These are phyloP conservation scores for Pyxicephalus adspersus DNA, from an alignment of 2,113 vertebrate genomes.

Conservation along the genomic window DNA sequence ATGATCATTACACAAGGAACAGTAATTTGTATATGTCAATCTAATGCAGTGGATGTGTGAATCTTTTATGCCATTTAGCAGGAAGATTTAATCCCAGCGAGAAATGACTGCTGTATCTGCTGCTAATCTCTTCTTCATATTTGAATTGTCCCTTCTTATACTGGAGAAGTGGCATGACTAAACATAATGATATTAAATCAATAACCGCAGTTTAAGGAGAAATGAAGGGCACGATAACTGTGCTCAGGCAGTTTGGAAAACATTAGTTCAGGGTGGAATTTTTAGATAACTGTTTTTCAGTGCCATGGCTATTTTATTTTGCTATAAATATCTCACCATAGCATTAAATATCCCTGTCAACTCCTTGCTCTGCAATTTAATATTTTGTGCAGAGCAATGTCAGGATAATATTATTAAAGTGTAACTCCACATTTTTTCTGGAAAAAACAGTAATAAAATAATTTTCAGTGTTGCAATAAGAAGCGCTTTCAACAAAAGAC, in stretches of 20 bases:
- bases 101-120: conserved; percentile 35
- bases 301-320: background rate
- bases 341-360: background rate
- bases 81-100: conserved; percentile 43
- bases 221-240: conserved; percentile 26
- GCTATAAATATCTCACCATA: conserved; percentile 1
- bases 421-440: no score
- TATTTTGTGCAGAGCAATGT: background rate
- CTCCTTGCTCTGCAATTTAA: conserved; percentile 1
- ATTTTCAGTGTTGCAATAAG: no score
- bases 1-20: conserved; percentile 48
- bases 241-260: conserved; percentile 7
- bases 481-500: no score
- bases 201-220: conserved; percentile 31
- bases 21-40: conserved; percentile 52
- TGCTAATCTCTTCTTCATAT: conserved; percentile 44
- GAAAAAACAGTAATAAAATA: no score
- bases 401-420: conserved; percentile 35
- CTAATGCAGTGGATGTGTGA: conserved; percentile 44
- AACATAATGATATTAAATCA: conserved; percentile 47
- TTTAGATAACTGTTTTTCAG: conserved; percentile 5
- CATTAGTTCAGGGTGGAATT: conserved; percentile 8
- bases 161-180: conserved; percentile 27
- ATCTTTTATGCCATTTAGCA: conserved; percentile 50
- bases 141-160: conserved; percentile 46